phyloP scores from a whole-genome alignment of 2,797 vertebrate species.

The Coregonus ussuriensis region DNA sequence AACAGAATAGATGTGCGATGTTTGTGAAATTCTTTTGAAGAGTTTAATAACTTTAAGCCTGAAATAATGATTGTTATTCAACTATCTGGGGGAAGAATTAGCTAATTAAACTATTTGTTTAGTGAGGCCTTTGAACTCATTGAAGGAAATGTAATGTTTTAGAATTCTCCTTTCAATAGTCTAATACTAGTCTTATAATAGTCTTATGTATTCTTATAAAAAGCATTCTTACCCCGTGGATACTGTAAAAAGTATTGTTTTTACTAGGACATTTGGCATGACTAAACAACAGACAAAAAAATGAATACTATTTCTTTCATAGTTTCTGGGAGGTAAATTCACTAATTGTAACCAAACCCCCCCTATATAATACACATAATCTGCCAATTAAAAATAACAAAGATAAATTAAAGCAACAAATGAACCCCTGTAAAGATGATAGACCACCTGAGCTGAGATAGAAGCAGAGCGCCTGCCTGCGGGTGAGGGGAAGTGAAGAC shows the following conservation, averaged over 20 bases:
- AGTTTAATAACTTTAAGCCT: constrained; percentile 40
- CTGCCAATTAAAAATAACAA: background rate
- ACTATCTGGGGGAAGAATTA: constrained; percentile 14
- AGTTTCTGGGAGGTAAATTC: background rate
- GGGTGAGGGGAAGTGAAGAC: background rate
- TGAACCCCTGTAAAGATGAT: background rate
- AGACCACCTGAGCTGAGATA: background rate
- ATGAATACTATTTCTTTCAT: background rate
- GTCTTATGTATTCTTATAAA: background rate
- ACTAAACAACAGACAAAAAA: background rate
- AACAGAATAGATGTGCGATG: constrained; percentile 17
- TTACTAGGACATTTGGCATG: background rate
- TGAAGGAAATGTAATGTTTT: constrained; percentile 22
- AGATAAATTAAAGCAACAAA: background rate
- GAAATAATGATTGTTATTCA: constrained; percentile 28
- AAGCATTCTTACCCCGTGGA: background rate
- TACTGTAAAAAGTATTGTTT: background rate
- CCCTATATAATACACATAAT: background rate
- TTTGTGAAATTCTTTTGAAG: constrained; percentile 9
- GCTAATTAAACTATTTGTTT: constrained; percentile 23
- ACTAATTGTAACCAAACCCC: background rate
- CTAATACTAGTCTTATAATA: constrained; percentile 12
- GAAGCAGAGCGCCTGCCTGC: background rate
- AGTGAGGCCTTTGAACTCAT: constrained; percentile 11
- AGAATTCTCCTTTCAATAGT: constrained; percentile 2